phyloP scores from a whole-genome alignment of 2,888 invertebrate species.

The Schizaphis graminum region DNA sequence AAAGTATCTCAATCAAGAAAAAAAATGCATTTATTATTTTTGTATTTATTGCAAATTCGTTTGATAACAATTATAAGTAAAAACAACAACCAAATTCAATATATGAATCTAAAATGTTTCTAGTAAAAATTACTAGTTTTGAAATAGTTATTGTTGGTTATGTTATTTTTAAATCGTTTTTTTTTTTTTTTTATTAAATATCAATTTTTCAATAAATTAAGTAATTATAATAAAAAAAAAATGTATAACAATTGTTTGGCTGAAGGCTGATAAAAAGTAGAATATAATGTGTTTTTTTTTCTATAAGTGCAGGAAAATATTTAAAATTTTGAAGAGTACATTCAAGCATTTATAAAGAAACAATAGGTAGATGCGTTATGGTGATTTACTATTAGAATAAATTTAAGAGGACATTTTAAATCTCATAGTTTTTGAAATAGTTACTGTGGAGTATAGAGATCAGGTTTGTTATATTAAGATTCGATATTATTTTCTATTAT shows the following conservation, averaged over 20 bases:
- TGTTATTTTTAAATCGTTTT: too few species aligned
- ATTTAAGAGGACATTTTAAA: neutral
- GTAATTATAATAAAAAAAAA: neutral
- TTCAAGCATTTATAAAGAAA: too few species aligned
- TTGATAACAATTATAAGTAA: neutral
- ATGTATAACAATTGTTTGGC: neutral
- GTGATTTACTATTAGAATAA: neutral
- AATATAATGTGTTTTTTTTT: neutral
- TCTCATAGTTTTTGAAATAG: neutral
- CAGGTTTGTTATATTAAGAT: neutral
- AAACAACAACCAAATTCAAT: neutral
- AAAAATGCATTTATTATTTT: neutral
- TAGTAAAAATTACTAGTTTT: neutral
- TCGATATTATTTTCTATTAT: neutral
- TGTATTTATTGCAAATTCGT: neutral
- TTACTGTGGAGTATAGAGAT: neutral
- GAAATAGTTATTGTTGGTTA: neutral
- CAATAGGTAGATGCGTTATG: too few species aligned
- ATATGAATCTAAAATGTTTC: neutral
- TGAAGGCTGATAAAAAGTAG: neutral
- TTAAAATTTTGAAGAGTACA: neutral
- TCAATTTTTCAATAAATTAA: neutral
- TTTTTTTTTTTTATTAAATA: neutral
- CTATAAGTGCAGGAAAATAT: neutral
- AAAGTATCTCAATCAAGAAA: too few species aligned